phyloP scores from a whole-genome alignment of 2,888 invertebrate genomes.

The Ophraella communa region DNA sequence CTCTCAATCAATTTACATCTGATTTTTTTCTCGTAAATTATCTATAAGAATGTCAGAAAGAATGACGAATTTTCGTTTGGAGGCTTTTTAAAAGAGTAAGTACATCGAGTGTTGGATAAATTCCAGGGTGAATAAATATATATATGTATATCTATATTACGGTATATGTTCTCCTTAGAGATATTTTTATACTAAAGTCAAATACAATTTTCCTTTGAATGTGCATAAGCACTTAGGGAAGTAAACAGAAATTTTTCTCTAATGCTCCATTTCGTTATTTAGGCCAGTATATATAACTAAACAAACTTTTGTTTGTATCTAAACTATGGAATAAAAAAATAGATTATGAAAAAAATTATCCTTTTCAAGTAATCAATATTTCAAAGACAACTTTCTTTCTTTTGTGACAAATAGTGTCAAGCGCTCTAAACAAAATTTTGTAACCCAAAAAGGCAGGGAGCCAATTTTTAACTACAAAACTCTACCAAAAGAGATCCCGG shows the following conservation, averaged over 20 bases:
- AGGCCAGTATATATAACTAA: constrained; percentile 17
- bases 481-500: too few relatives aligned
- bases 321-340: too few relatives aligned
- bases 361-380: too few relatives aligned
- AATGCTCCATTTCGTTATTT: constrained; percentile 21
- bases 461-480: too few relatives aligned
- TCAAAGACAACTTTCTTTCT: too few relatives aligned
- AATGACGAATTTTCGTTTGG: background rate
- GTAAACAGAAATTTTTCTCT: constrained; percentile 32
- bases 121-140: background rate
- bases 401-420: too few relatives aligned
- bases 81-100: background rate
- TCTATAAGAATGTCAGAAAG: constrained; percentile 7
- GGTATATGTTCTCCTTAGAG: background rate
- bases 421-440: too few relatives aligned
- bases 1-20: constrained; percentile 6
- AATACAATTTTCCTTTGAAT: constrained; percentile 29
- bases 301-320: constrained; percentile 4
- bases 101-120: constrained; percentile 16
- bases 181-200: constrained; percentile 19
- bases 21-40: constrained; percentile 9
- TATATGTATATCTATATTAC: too few relatives aligned
- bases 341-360: too few relatives aligned
- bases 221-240: constrained; percentile 32
- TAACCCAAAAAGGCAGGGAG: too few relatives aligned